These are phyloP conservation scores for Gracilinanus agilis DNA, from an alignment of 2,113 vertebrate genomes.

Conservation along the genomic window DNA sequence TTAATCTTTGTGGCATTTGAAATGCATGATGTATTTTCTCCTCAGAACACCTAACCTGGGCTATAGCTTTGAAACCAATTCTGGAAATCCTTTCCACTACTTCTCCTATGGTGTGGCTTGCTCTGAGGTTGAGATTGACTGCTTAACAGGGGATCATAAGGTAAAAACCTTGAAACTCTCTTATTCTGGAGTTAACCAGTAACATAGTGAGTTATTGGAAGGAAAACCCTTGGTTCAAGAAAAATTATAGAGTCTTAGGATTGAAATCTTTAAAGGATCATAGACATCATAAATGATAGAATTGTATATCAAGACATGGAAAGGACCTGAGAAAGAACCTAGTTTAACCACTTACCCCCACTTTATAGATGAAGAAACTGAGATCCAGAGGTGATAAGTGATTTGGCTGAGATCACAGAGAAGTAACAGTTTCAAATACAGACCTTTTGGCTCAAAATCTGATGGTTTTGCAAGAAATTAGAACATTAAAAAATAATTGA, in stretches of 20 bases:
- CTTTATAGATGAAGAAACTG: background rate
- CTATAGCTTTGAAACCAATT: conserved; percentile 91
- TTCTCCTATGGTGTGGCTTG: conserved; percentile 93
- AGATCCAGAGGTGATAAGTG: background rate
- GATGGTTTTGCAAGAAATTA: background rate
- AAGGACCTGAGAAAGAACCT: background rate
- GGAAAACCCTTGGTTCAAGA: background rate
- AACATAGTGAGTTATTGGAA: conserved; percentile 22
- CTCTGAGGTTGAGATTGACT: conserved; percentile 97
- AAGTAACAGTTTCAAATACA: background rate
- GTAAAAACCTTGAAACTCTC: conserved; percentile 79
- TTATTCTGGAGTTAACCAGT: conserved; percentile 24
- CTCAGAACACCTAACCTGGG: conserved; percentile 91
- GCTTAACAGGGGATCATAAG: conserved; percentile 96
- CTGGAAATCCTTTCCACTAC: conserved; percentile 92
- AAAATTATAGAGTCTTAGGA: background rate
- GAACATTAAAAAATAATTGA: background rate
- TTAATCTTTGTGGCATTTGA: background rate
- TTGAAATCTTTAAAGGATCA: background rate
- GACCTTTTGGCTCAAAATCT: background rate
- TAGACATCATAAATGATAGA: background rate
- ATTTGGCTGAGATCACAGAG: background rate
- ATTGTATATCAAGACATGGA: background rate
- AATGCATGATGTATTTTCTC: background rate
- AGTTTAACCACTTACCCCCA: background rate